These are phyloP conservation scores for Sarcophaga peregrina DNA, from an alignment of 1,140 invertebrate species.

Conservation along the genomic window DNA sequence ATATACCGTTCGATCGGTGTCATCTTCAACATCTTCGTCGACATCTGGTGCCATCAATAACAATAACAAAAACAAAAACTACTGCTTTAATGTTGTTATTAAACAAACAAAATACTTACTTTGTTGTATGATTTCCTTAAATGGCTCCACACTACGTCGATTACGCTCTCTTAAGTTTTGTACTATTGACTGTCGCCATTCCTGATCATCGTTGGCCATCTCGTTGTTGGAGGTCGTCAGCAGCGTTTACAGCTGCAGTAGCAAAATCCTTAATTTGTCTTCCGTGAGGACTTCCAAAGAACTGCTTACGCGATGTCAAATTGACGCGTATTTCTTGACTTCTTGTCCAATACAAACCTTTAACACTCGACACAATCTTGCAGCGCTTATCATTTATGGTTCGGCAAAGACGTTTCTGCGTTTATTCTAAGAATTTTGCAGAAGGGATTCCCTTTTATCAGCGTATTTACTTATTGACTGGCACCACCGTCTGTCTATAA, in stretches of 20 bases:
- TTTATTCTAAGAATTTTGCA: no score
- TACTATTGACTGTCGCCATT: constrained; percentile 72
- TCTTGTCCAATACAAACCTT: no score
- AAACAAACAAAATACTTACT: constrained; percentile 65
- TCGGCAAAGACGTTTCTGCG: no score
- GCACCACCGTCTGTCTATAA: no score
- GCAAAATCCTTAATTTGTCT: no score
- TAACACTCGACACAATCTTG: no score
- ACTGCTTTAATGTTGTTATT: constrained; percentile 50
- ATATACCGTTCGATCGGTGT: not conserved
- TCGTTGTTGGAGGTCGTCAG: not conserved
- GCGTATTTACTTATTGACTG: no score
- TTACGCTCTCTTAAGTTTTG: constrained; percentile 71
- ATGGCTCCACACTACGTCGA: constrained; percentile 70
- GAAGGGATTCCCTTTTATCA: no score
- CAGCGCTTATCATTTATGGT: no score
- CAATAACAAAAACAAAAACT: not conserved
- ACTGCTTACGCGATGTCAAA: not conserved
- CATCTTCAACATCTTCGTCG: not conserved
- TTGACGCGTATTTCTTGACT: not conserved
- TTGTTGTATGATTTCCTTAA: constrained; percentile 73
- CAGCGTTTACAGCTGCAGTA: no score
- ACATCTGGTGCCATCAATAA: constrained; percentile 41
- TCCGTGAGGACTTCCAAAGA: no score
- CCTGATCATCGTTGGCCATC: constrained; percentile 48